Evolutionary conservation across 2,113 vertebrate genomes (phyloP).

Genomic region (Dicerorhinus sumatrensis): DNA sequence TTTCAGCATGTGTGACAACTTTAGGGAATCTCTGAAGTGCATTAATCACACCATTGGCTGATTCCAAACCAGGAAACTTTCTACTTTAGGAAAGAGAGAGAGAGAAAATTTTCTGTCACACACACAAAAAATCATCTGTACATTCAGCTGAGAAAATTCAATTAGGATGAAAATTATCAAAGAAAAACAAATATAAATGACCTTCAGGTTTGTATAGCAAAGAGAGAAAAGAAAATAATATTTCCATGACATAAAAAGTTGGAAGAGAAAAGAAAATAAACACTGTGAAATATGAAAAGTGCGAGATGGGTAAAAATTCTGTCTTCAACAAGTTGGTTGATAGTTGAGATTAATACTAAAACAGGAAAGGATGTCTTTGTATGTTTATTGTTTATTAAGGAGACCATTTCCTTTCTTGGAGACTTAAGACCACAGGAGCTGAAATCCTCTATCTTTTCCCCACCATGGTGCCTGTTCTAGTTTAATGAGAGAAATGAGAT

Average conservation of each 20-base stretch:
- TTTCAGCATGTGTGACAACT: conserved; percentile 50
- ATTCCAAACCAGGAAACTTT: conserved; percentile 46
- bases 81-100: neutral
- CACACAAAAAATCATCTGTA: neutral
- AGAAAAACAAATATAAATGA: conserved; percentile 56
- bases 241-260: conserved; percentile 11
- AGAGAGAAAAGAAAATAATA: conserved; percentile 26
- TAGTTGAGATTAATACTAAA: neutral
- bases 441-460: neutral
- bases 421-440: neutral
- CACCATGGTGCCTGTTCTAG: neutral
- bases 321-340: neutral
- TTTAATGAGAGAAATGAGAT: conserved; percentile 53
- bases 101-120: neutral
- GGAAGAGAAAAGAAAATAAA: conserved; percentile 10
- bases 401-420: conserved; percentile 2
- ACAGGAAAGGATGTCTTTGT: neutral
- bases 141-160: conserved; percentile 47
- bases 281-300: neutral
- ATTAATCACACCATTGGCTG: conserved; percentile 38
- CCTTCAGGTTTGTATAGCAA: conserved; percentile 8
- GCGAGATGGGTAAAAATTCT: neutral
- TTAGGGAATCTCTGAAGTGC: neutral
- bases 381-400: neutral
- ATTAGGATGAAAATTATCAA: conserved; percentile 49